These are phyloP conservation scores for Lynx canadensis DNA, from an alignment of 2,113 vertebrate species.

Conservation along the genomic window DNA sequence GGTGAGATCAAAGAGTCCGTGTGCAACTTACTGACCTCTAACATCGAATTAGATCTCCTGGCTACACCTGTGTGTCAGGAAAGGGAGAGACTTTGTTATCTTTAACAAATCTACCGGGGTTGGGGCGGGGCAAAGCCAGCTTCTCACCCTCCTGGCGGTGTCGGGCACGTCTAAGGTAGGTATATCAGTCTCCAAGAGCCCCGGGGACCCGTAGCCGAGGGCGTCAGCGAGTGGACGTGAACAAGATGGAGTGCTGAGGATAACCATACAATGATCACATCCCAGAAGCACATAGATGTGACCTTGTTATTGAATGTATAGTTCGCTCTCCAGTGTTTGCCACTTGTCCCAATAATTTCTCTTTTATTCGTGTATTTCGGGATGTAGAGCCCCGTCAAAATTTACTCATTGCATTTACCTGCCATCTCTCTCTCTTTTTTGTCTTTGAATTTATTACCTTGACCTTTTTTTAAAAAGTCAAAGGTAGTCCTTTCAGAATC, in stretches of 20 bases:
- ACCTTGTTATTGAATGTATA: not conserved
- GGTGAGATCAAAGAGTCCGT: not conserved
- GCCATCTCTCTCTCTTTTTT: not conserved
- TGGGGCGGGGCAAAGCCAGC: not conserved
- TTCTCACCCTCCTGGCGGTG: not conserved
- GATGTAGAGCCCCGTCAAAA: not conserved
- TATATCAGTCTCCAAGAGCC: not conserved
- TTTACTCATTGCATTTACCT: not conserved
- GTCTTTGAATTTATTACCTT: not conserved
- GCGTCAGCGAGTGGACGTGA: fast-evolving
- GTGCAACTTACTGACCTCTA: not conserved
- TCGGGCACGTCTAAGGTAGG: not conserved
- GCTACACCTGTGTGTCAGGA: not conserved
- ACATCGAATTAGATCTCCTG: not conserved
- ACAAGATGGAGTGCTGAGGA: not conserved
- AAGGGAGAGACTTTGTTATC: not conserved
- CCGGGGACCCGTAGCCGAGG: not conserved
- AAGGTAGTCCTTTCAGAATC: not conserved
- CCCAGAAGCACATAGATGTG: not conserved
- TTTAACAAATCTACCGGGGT: not conserved
- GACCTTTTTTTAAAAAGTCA: not conserved
- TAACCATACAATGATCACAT: not conserved
- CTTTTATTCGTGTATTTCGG: not conserved
- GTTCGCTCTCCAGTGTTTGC: not conserved
- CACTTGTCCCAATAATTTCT: not conserved